These are phyloP conservation scores for Bubo scandiacus DNA, from an alignment of 2,113 vertebrate genomes.

Conservation along the genomic window DNA sequence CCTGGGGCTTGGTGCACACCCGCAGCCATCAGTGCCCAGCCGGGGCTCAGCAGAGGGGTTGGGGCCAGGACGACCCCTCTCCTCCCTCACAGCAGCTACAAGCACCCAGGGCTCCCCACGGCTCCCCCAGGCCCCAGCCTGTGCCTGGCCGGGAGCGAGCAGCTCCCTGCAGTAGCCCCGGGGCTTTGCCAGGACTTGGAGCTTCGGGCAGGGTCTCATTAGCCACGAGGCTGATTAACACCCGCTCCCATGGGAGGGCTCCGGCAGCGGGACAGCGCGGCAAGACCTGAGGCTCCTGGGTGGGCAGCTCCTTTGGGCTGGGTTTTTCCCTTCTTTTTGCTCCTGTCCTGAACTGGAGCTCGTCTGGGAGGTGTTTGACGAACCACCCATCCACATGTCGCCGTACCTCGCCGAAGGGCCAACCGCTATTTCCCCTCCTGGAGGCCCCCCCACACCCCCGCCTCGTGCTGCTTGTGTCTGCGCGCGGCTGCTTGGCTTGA, in stretches of 20 bases:
- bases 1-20: too few relatives aligned
- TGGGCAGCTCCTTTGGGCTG: not conserved
- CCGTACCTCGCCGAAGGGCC: too few relatives aligned
- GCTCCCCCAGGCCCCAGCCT: not conserved
- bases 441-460: not conserved
- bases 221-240: not conserved
- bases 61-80: not conserved
- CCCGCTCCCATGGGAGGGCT: not conserved
- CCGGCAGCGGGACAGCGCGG: not conserved
- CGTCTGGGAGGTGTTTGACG: rapidly evolving
- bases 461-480: not conserved
- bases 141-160: not conserved
- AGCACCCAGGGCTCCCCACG: not conserved
- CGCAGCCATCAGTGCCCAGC: not conserved
- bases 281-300: not conserved
- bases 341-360: not conserved
- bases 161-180: not conserved
- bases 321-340: too few relatives aligned
- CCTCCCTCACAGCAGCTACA: not conserved
- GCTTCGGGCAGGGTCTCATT: rapidly evolving
- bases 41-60: too few relatives aligned
- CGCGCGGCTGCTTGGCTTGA: not conserved
- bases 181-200: not conserved
- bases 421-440: too few relatives aligned
- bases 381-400: rapidly evolving